Conservation (phyloP, 2,888 invertebrate species). For the Cyclophora albipunctata region DNA sequence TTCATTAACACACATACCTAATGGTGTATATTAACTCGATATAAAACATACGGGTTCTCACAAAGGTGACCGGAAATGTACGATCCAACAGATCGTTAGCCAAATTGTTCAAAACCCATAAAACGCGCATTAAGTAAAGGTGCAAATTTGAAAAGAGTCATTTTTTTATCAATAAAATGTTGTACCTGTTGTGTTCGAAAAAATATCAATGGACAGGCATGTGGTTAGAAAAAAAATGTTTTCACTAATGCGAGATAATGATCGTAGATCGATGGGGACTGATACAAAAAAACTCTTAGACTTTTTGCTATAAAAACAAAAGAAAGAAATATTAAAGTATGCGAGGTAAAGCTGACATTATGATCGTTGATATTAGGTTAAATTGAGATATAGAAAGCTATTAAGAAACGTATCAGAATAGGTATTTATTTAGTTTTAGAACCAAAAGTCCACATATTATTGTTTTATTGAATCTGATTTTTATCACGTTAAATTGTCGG, state of each 20-base stretch:
- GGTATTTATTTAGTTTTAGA: too few species aligned
- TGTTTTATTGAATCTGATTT: too few species aligned
- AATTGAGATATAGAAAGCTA: too few species aligned
- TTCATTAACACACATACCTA: too few species aligned
- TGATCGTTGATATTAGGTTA: too few species aligned
- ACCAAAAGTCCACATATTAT: too few species aligned
- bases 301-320: conserved; percentile 8
- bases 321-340: too few species aligned
- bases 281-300: background rate
- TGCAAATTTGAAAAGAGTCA: conserved; percentile 54
- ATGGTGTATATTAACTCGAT: too few species aligned
- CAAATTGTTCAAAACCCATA: conserved; percentile 51
- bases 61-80: conserved; percentile 45
- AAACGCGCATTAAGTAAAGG: conserved; percentile 49
- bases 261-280: conserved; percentile 29
- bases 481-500: too few species aligned
- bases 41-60: background rate
- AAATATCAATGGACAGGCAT: conserved; percentile 44
- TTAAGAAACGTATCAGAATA: too few species aligned
- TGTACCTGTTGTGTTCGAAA: conserved; percentile 12
- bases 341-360: too few species aligned
- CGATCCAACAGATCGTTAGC: conserved; percentile 57
- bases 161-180: conserved; percentile 20
- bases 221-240: conserved; percentile 39
- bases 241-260: conserved; percentile 53